These are phyloP conservation scores for Parasteatoda tepidariorum DNA, from an alignment of 1,140 invertebrate genomes.

Conservation along the genomic window DNA sequence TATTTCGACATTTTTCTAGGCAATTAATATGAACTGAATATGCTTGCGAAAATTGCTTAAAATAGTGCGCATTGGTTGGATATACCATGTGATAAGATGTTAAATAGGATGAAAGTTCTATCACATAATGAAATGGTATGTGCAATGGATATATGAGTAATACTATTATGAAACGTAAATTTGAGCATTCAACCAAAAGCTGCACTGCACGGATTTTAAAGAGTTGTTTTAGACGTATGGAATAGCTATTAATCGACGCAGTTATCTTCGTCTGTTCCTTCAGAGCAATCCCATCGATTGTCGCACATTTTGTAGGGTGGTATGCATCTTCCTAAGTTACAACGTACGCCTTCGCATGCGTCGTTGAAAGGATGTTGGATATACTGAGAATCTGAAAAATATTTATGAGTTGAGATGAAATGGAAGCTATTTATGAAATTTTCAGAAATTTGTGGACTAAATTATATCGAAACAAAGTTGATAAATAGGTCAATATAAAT, in stretches of 20 bases:
- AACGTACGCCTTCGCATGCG: constrained; percentile 74
- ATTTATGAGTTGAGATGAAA: neutral
- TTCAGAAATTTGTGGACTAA: neutral
- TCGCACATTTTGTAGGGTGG: constrained; percentile 79
- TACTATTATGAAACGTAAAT: neutral
- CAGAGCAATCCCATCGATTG: constrained; percentile 78
- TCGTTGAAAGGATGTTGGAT: neutral
- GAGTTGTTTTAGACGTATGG: neutral
- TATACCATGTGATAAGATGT: neutral
- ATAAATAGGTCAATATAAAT: neutral
- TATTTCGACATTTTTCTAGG: no score
- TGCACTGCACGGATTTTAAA: neutral
- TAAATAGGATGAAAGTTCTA: neutral
- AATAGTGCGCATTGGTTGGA: no score
- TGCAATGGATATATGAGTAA: neutral
- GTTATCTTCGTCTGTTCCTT: constrained; percentile 65
- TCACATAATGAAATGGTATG: neutral
- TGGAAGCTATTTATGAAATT: no score
- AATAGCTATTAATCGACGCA: neutral
- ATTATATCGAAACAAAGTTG: neutral
- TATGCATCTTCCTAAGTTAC: constrained; percentile 81
- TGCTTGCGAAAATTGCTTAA: no score
- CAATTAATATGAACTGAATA: no score
- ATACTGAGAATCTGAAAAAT: neutral
- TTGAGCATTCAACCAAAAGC: neutral